Conservation (phyloP, 2,888 invertebrate genomes). For the Caenorhabditis plicata region DNA sequence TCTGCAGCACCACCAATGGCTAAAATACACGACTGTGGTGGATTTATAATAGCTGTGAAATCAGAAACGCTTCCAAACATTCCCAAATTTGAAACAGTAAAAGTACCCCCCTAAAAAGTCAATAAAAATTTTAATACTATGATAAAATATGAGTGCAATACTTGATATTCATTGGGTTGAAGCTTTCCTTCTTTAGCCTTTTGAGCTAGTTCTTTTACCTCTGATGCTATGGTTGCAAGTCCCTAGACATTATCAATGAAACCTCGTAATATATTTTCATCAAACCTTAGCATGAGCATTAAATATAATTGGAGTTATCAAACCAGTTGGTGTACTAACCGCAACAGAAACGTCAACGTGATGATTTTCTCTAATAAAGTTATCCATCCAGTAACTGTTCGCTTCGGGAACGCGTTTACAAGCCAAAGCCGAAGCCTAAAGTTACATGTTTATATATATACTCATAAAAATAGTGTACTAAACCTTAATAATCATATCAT, state of each 20-base stretch:
- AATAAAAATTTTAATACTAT: background rate
- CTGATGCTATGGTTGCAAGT: conserved; percentile 57
- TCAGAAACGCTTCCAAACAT: conserved; percentile 73
- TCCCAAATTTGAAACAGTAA: conserved; percentile 74
- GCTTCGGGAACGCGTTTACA: conserved; percentile 71
- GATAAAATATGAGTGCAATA: background rate
- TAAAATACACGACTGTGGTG: conserved; percentile 75
- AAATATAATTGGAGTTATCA: conserved; percentile 92
- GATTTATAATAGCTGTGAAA: conserved; percentile 76
- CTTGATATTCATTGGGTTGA: conserved; percentile 73
- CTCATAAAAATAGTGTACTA: conserved; percentile 37
- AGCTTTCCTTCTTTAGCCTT: conserved; percentile 70
- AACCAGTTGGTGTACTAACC: conserved; percentile 88
- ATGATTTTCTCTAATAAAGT: conserved; percentile 71
- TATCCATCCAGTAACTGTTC: conserved; percentile 93
- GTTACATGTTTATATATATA: background rate
- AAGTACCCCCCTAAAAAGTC: conserved; percentile 70
- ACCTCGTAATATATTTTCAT: background rate
- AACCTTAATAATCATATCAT: conserved; percentile 75
- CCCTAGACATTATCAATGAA: conserved; percentile 36
- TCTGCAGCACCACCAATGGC: conserved; percentile 71
- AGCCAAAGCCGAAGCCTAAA: conserved; percentile 72
- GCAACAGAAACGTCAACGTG: conserved; percentile 91
- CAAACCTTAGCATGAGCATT: conserved; percentile 68
- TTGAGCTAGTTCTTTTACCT: conserved; percentile 53